Conservation (phyloP, 2,113 vertebrate genomes). For the Chiloscyllium plagiosum region DNA sequence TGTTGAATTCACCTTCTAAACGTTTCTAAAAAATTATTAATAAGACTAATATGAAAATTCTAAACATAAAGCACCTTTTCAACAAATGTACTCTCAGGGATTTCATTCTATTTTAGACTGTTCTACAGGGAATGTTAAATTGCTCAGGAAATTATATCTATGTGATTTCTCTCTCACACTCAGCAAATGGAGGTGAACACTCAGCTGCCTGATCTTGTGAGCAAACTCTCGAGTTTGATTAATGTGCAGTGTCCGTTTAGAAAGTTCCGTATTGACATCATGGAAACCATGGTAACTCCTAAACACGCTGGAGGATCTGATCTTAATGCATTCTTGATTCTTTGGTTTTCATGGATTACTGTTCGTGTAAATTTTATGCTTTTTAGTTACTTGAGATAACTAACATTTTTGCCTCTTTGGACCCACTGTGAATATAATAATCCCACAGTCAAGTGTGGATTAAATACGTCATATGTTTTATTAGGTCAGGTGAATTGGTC, state of each 20-base stretch:
- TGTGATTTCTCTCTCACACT: not conserved
- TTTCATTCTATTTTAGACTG: not conserved
- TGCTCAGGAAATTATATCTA: not conserved
- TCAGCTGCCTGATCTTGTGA: not conserved
- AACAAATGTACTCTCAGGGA: no score
- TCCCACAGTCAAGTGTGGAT: not conserved
- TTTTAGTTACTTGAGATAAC: not conserved
- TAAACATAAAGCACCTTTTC: no score
- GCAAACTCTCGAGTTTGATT: not conserved
- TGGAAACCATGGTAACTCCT: not conserved
- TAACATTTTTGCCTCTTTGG: not conserved
- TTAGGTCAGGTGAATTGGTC: no score
- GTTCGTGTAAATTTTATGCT: not conserved
- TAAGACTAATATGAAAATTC: not conserved
- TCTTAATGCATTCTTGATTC: not conserved
- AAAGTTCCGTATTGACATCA: not conserved
- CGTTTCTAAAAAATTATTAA: not conserved
- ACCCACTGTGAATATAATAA: not conserved
- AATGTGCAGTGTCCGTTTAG: not conserved
- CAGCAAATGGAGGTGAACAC: not conserved
- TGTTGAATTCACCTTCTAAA: not conserved
- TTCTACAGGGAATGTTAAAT: not conserved
- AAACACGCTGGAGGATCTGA: not conserved
- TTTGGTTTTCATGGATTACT: not conserved
- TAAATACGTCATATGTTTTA: not conserved